These are phyloP conservation scores for Eueremaeus valkanovi DNA, from an alignment of 2,888 invertebrate genomes.

Conservation along the genomic window DNA sequence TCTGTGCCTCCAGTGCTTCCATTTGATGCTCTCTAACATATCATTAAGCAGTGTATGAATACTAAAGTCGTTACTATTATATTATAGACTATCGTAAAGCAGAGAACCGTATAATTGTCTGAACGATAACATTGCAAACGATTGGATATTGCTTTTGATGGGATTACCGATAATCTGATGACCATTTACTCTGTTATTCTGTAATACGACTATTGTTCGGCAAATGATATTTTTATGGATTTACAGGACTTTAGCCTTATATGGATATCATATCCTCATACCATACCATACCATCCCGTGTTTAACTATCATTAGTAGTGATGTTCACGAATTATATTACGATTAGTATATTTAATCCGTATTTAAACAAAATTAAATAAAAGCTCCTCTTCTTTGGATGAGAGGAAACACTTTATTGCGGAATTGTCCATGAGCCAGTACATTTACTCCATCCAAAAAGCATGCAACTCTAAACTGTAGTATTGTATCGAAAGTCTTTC, in stretches of 20 bases:
- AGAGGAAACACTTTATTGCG: too few species aligned
- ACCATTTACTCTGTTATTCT: not conserved
- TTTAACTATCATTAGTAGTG: not conserved
- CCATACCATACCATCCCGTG: constrained; percentile 19
- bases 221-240: constrained; percentile 21
- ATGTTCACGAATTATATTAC: too few species aligned
- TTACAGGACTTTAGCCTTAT: too few species aligned
- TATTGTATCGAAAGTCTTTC: too few species aligned
- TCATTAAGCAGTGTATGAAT: constrained; percentile 4
- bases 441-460: too few species aligned
- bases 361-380: too few species aligned
- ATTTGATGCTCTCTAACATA: not conserved
- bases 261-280: too few species aligned
- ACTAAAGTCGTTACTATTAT: constrained; percentile 20
- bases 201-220: not conserved
- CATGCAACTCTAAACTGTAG: too few species aligned
- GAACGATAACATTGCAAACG: not conserved
- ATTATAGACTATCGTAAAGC: not conserved
- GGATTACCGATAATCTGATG: constrained; percentile 25
- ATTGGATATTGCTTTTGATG: constrained; percentile 1
- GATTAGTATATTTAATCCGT: too few species aligned
- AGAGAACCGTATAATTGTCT: not conserved
- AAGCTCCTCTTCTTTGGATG: too few species aligned
- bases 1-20: not conserved
- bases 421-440: too few species aligned